Base-by-base conservation (phyloP, 2,888 invertebrate species). In the Andrena chrysosceles region DNA sequence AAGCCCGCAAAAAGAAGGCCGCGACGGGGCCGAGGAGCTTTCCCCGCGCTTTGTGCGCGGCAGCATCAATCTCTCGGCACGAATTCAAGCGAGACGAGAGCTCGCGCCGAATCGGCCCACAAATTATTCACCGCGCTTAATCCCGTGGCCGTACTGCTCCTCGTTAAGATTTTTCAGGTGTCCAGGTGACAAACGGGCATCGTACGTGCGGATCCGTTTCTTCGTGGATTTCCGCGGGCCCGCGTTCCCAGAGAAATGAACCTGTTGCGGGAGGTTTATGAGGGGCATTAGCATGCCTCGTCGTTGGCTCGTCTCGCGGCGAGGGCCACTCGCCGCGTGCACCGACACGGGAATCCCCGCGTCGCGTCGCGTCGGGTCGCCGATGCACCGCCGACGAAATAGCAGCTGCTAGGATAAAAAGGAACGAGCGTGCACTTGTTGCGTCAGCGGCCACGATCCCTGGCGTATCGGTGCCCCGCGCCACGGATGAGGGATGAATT, bases 251-350 rank as follows among this genome's bases (percentile, higher is more conserved):
- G 92, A 93, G 91, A 92, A 93, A 93, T 93, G 92, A 92, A 93
- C 93, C 93, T 93, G 93, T 93, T 93, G 93, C 93, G 85, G 42
- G 89, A 91, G 88, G 89, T 93, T 93, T 93, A 93, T 91, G 93
- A 92, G 90, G 87, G 91, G 89, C 92, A 93, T 93, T 92, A 93
- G 92, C 92, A 93, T 93, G 91, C 90, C 90, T 91, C 90, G 91
- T 87, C 84, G 87, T 90, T 91, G 89, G 89, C 86, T 85, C 85
- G 77, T 82, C 84, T 82, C 84, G 72, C 69, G 60, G 56, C 20
- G 49, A 67, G 66, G 74, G 68, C 52, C 56, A 48, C 49, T 63
- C 63, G 63, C 71, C 26, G 29, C 48, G 59, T 42, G 42, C 59
- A 20, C 62, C 78, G 49, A 31, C 67, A 73, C 77, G 72, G 80